phyloP scores from a whole-genome alignment of 2,888 invertebrate genomes.

The Sarcophaga rosellei region DNA sequence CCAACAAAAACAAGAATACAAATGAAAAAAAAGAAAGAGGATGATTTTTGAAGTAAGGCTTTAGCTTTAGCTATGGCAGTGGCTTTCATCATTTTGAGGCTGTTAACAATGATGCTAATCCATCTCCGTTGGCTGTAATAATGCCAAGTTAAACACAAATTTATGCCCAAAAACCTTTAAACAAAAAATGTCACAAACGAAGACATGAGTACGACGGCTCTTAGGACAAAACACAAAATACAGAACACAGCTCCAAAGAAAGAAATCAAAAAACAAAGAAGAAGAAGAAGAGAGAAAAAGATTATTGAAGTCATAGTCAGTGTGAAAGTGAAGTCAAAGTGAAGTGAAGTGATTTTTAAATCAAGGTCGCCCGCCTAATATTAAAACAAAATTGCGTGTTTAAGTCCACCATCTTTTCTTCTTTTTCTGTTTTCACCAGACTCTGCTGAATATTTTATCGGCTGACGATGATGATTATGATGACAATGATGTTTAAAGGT shows the following conservation, averaged over 20 bases:
- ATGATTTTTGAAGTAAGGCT: neutral
- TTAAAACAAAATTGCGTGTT: conserved; percentile 57
- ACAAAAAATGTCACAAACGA: conserved; percentile 66
- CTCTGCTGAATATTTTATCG: neutral
- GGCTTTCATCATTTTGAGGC: conserved; percentile 53
- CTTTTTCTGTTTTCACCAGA: neutral
- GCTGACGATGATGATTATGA: neutral
- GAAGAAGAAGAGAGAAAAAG: neutral
- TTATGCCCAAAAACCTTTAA: conserved; percentile 63
- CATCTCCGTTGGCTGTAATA: conserved; percentile 75
- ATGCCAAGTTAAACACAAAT: conserved; percentile 70
- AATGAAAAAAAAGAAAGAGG: neutral
- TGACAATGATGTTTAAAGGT: conserved; percentile 54
- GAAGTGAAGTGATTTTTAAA: conserved; percentile 37
- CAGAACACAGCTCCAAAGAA: neutral
- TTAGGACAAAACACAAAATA: neutral
- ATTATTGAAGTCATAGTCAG: conserved; percentile 44
- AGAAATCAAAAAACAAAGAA: neutral
- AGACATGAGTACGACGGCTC: conserved; percentile 57
- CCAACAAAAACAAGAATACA: conserved; percentile 10
- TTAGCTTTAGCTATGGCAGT: neutral
- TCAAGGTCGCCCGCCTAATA: conserved; percentile 68
- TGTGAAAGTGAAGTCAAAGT: conserved; percentile 60
- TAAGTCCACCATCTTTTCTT: conserved; percentile 8
- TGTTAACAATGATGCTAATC: conserved; percentile 79